These are phyloP conservation scores for Oligia fasciuncula DNA, from an alignment of 2,888 invertebrate species.

Conservation along the genomic window DNA sequence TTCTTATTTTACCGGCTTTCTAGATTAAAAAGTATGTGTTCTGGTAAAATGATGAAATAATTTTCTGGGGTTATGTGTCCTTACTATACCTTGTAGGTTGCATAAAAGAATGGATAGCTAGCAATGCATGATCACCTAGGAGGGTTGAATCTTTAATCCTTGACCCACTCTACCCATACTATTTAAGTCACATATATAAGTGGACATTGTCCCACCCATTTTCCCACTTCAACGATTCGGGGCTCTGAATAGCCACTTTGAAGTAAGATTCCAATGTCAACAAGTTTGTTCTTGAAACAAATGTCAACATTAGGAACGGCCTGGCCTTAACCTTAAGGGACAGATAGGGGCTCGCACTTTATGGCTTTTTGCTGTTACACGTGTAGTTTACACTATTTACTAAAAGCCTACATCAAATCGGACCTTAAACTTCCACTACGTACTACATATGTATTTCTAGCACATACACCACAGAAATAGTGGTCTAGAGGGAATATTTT, in stretches of 20 bases:
- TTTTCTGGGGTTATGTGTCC: background rate
- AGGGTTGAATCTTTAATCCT: background rate
- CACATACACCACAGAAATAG: slow-evolving; percentile 24
- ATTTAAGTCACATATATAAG: slow-evolving; percentile 22
- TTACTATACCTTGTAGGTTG: background rate
- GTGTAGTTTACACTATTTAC: slow-evolving; percentile 44
- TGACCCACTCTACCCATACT: background rate
- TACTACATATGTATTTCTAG: slow-evolving; percentile 27
- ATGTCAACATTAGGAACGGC: slow-evolving; percentile 50
- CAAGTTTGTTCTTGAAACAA: slow-evolving; percentile 53
- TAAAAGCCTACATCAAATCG: slow-evolving; percentile 47
- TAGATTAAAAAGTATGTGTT: background rate
- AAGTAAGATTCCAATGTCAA: slow-evolving; percentile 58
- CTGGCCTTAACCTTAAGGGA: slow-evolving; percentile 54
- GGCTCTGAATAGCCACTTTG: slow-evolving; percentile 47
- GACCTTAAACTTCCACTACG: slow-evolving; percentile 27
- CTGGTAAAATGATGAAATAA: background rate
- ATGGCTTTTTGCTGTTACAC: slow-evolving; percentile 58
- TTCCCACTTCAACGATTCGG: slow-evolving; percentile 44
- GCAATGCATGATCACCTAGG: background rate
- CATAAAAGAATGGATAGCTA: background rate
- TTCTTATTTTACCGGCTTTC: background rate
- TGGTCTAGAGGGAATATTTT: slow-evolving; percentile 33
- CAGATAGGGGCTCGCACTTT: slow-evolving; percentile 52
- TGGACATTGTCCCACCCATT: slow-evolving; percentile 46